These are phyloP conservation scores for Philonicus albiceps DNA, from an alignment of 2,888 invertebrate species.

Conservation along the genomic window DNA sequence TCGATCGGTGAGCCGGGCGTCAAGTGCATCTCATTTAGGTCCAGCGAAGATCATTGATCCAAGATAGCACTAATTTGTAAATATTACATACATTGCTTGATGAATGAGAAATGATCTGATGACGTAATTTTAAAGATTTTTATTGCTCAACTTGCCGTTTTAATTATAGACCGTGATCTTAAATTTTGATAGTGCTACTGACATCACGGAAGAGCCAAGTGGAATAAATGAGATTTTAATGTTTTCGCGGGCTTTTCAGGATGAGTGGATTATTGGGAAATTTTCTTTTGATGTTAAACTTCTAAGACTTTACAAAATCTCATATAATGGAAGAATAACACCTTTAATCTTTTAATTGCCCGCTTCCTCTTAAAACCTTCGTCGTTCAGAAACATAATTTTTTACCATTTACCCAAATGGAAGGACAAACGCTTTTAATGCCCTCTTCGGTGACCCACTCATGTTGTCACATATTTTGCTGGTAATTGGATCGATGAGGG, in stretches of 20 bases:
- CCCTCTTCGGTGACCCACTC: background rate
- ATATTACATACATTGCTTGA: background rate
- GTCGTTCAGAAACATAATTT: background rate
- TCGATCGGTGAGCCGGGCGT: background rate
- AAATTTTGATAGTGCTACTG: background rate
- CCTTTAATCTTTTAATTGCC: background rate
- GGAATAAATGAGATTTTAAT: background rate
- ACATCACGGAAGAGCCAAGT: background rate
- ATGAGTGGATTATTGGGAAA: background rate
- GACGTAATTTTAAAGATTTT: slow-evolving; percentile 3
- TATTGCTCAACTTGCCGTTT: background rate
- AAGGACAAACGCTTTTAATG: background rate
- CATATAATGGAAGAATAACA: background rate
- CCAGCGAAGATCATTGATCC: slow-evolving; percentile 1
- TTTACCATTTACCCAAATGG: background rate
- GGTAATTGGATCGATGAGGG: background rate
- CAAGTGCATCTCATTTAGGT: background rate
- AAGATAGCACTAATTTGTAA: background rate
- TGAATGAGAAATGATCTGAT: background rate
- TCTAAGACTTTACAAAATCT: background rate
- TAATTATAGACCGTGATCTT: background rate
- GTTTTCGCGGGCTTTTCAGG: background rate
- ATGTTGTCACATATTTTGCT: background rate
- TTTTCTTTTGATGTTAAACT: background rate
- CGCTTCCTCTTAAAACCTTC: background rate